Evolutionary conservation across 2,888 invertebrate species (phyloP), one percentile per base, ranked within the genome.

Genomic region (Cephus pulcher): DNA sequence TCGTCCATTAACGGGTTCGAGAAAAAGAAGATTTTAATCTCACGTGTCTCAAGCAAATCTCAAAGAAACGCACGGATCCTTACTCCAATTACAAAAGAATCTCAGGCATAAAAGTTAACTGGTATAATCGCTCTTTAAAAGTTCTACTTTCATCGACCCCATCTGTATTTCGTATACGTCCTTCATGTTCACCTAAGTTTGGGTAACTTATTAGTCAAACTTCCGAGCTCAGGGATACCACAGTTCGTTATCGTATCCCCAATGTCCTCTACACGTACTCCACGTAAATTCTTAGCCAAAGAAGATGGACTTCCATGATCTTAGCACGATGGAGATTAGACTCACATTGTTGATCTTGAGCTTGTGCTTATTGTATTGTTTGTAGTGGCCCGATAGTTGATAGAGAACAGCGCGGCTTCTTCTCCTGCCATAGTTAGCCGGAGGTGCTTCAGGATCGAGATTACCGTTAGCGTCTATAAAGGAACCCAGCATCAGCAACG

Each of bases 311-410:
- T 11, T 30, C 30, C 71, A 30, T 33, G 71, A 71, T 71, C 32
- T 56, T 56, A 56, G 9, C 56, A 56, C 56, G 56, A 23, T 9
- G 30, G 32, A 34, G 71, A 71, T 69, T 9, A 73, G 90, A 95
- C 96, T 96, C 94, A 98, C 98, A 94, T 97, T 98, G 93, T 98
- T 98, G 87, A 98, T 94, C 93, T 98, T 98, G 89, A 98, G 94
- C 93, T 98, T 98, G 85, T 96, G 96, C 93, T 98, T 97, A 93
- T 97, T 97, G 92, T 98, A 98, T 90, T 97, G 97, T 92, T 97
- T 98, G 93, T 98, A 98, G 93, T 98, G 98, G 83, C 98, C 98
- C 86, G 98, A 98, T 88, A 98, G 95, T 93, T 98, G 98, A 93
- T 98, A 98, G 82, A 98, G 95, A 80, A 98, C 98, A 73, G 98